Base-by-base conservation (phyloP, 64 coral and sea anemone species). In the Cladopsammia gracilis region DNA sequence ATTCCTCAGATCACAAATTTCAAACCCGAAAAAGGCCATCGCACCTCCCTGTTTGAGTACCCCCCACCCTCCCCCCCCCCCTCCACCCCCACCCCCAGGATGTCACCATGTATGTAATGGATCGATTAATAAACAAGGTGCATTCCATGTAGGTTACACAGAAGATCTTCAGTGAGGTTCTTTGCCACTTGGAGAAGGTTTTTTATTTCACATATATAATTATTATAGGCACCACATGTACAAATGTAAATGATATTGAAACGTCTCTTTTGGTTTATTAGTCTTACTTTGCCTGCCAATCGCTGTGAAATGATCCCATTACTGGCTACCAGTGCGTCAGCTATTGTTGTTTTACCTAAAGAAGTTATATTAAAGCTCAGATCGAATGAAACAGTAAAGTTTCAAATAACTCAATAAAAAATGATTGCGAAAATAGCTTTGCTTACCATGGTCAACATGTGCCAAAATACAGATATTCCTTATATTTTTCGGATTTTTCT, bases 381-480 rank as follows among this genome's bases (percentile, higher is more conserved):
- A 34, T 34, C 34, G 34, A 34, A 34, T 34, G 34, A 47, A 82
- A 26, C 25, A 60, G 7, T 64, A 18, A 5, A 62, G 34, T 16
- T 11, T 25, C 3, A 64, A 82, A 82, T 0, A 15, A 77, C 24
- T 6, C 47, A 12, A 51, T 23, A 23, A 2, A 20, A n/a, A n/a
- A n/a, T n/a, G n/a, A 77, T n/a, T 8, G 3, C 20, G 19, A 11
- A 78, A 34, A 34, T 34, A 34, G 34, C 34, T 34, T 34, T 34
- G 51, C 94, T 91, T 85, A 99, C 98, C 98, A 25, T 99, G 98
- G 53, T 99, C 98, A 20, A 99, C 98, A 62, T 99, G 98, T 18
- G 98, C 98, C 75, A 99, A 89, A 73, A 99, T 99, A 92, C 98
- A 99, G 48, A 99, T 99, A 89, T 99, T 99, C 70, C 98, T 99